phyloP scores from a whole-genome alignment of 23 tunicate species.

The Ciona savignyi region DNA sequence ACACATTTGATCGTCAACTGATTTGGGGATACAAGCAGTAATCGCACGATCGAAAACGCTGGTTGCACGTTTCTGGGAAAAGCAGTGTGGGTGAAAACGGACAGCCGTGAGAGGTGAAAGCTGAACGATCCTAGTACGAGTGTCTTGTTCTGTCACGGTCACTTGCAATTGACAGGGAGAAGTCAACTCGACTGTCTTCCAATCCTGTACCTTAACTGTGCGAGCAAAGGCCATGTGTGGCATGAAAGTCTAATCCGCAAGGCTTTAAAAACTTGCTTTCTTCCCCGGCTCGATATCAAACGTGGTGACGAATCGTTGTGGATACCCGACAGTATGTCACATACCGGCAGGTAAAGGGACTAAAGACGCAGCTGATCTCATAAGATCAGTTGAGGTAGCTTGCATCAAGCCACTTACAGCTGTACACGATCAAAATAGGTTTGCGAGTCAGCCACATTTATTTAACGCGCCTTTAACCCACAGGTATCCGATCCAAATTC shows the following conservation, averaged over 20 bases:
- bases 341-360: too few relatives aligned
- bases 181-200: not conserved
- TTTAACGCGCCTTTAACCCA: not conserved
- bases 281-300: not conserved
- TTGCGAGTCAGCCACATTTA: not conserved
- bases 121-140: not conserved
- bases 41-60: not conserved
- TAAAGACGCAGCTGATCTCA: too few relatives aligned
- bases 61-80: not conserved
- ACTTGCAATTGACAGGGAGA: not conserved
- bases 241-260: not conserved
- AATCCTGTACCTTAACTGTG: not conserved
- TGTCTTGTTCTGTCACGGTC: not conserved
- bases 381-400: not conserved
- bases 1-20: not conserved
- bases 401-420: not conserved
- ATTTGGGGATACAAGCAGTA: not conserved
- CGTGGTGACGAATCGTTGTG: not conserved
- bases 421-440: not conserved
- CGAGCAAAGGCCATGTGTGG: not conserved
- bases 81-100: not conserved
- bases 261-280: not conserved
- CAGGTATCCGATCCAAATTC: too few relatives aligned
- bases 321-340: too few relatives aligned
- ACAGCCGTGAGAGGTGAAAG: constrained; percentile 2